Percentiles rank a stretch among this genome's conserved stretches.
phyloP scores from a whole-genome alignment of 2,113 vertebrate species.

The Salvelinus sp. region DNA sequence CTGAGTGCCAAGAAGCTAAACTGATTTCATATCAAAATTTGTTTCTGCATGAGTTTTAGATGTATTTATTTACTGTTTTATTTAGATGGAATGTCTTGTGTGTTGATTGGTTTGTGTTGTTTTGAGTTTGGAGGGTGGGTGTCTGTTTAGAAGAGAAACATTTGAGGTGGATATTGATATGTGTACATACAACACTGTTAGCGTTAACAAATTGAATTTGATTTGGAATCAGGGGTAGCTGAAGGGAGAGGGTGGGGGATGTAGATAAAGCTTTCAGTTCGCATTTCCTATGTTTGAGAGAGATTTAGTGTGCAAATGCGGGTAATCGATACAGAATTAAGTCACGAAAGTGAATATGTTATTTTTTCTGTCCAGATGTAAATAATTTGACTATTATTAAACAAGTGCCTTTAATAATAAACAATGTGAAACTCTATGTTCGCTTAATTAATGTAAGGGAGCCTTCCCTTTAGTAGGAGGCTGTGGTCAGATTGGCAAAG shows the following conservation, averaged over 20 bases:
- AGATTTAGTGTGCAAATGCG: slow-evolving; percentile 82
- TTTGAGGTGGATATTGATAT: neutral
- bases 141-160: neutral
- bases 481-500: too few relatives aligned
- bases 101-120: neutral
- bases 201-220: slow-evolving; percentile 88
- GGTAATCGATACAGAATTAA: slow-evolving; percentile 75
- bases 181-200: slow-evolving; percentile 61
- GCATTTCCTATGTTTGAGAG: slow-evolving; percentile 67
- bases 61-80: neutral
- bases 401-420: slow-evolving; percentile 88
- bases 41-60: slow-evolving; percentile 10
- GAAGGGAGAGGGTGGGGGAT: neutral
- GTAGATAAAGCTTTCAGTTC: neutral
- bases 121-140: neutral
- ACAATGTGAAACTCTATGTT: slow-evolving; percentile 74
- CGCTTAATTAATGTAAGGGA: slow-evolving; percentile 79
- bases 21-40: neutral
- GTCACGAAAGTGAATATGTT: slow-evolving; percentile 75
- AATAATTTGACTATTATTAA: slow-evolving; percentile 87
- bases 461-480: slow-evolving; percentile 46
- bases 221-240: slow-evolving; percentile 78
- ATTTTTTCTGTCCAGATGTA: slow-evolving; percentile 93
- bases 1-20: neutral
- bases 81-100: neutral